Conservation (phyloP, 1,140 invertebrate species). For the Drosophila micromelanica region DNA sequence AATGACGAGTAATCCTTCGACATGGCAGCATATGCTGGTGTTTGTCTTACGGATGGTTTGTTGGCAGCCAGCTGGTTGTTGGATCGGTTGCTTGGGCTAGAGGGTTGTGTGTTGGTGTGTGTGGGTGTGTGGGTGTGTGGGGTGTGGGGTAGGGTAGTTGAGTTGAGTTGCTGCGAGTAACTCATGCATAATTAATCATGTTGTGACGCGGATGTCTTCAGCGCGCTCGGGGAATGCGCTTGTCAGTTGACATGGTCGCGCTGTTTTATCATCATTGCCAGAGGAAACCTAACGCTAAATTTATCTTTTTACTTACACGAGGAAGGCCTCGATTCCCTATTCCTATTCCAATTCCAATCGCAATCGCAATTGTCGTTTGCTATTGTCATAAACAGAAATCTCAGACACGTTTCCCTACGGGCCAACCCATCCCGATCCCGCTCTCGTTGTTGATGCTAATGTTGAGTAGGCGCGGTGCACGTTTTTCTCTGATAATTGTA, state of each 20-base stretch:
- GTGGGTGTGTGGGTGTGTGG: neutral
- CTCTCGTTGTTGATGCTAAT: conserved; percentile 41
- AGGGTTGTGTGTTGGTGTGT: neutral
- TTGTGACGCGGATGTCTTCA: conserved; percentile 48
- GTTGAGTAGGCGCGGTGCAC: conserved; percentile 45
- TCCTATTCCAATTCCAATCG: neutral
- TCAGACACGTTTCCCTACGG: conserved; percentile 20
- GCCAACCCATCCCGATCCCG: neutral
- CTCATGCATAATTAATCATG: conserved; percentile 79
- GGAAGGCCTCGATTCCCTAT: neutral
- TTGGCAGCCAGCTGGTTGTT: neutral
- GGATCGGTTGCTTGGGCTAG: neutral
- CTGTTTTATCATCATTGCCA: conserved; percentile 72
- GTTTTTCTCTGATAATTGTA: conserved; percentile 65
- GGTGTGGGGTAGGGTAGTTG: neutral
- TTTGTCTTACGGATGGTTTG: conserved; percentile 69
- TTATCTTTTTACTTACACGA: conserved; percentile 66
- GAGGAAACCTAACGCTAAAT: conserved; percentile 54
- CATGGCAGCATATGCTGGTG: conserved; percentile 64
- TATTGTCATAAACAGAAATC: conserved; percentile 48
- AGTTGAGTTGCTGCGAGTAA: conserved; percentile 8
- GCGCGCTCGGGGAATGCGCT: conserved; percentile 36
- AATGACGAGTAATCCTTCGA: conserved; percentile 46
- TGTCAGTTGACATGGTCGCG: conserved; percentile 70
- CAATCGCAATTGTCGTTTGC: conserved; percentile 14